These are phyloP conservation scores for Centropus bengalensis DNA, from an alignment of 2,113 vertebrate genomes.

Conservation along the genomic window DNA sequence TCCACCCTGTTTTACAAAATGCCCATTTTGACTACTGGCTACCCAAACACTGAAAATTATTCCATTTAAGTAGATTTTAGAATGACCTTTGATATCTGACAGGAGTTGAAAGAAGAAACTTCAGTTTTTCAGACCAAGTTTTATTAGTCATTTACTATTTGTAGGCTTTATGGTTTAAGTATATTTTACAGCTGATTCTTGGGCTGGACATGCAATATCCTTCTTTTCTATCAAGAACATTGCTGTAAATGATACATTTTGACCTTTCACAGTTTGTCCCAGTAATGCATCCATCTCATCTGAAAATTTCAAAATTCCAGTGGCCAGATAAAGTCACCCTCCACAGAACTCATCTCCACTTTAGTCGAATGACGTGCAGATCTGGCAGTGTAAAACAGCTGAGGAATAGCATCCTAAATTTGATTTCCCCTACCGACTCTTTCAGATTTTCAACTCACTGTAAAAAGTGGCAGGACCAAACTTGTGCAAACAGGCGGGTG, in stretches of 20 bases:
- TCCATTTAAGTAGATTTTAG: background rate
- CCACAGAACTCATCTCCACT: background rate
- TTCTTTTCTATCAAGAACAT: background rate
- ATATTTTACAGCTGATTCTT: background rate
- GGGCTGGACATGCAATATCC: background rate
- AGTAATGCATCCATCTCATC: background rate
- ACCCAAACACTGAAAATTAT: background rate
- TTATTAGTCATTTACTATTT: background rate
- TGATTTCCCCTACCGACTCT: background rate
- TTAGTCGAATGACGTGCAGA: background rate
- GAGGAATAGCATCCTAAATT: background rate
- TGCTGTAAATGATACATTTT: background rate
- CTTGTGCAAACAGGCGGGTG: slow-evolving; percentile 5
- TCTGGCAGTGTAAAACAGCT: background rate
- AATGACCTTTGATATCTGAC: background rate
- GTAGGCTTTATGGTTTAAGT: background rate
- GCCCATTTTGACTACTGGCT: background rate
- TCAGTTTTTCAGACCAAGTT: background rate
- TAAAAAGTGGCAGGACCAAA: background rate
- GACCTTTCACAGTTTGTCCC: background rate
- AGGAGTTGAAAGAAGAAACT: background rate
- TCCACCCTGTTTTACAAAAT: background rate
- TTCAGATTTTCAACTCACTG: background rate
- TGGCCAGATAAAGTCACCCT: background rate
- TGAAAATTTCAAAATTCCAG: background rate